These are phyloP conservation scores for Pelobates cultripes DNA, from an alignment of 2,797 vertebrate species.

Conservation along the genomic window DNA sequence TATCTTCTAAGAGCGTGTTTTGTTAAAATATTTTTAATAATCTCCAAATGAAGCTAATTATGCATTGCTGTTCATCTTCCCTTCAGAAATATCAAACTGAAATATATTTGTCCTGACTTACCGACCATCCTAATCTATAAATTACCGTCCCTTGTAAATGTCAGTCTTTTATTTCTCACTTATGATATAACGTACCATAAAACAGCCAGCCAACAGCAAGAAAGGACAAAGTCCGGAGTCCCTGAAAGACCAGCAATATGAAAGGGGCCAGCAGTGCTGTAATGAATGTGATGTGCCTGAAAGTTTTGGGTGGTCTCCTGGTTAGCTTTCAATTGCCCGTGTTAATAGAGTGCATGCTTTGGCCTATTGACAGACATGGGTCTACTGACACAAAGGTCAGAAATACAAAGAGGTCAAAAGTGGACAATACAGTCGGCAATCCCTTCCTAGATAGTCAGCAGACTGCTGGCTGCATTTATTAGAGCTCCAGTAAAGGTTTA, in stretches of 20 bases:
- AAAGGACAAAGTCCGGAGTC: neutral
- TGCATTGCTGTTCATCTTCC: too few species aligned
- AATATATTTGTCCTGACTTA: neutral
- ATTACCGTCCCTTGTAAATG: neutral
- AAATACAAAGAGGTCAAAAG: constrained; percentile 44
- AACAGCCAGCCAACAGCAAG: neutral
- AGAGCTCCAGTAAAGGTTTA: too few species aligned
- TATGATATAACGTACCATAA: neutral
- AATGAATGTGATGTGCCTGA: constrained; percentile 25
- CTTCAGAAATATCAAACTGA: too few species aligned
- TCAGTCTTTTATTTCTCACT: neutral
- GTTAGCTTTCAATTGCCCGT: constrained; percentile 37
- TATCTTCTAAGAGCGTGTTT: neutral
- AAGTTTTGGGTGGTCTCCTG: constrained; percentile 44
- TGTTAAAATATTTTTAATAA: too few species aligned
- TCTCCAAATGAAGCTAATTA: too few species aligned
- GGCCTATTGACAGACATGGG: constrained; percentile 42
- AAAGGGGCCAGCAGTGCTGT: constrained; percentile 39
- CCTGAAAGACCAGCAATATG: constrained; percentile 6
- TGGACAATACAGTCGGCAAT: constrained; percentile 32
- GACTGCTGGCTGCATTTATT: too few species aligned
- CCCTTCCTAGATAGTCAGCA: neutral
- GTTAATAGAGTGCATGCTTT: constrained; percentile 47
- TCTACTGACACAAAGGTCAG: constrained; percentile 44
- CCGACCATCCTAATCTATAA: neutral